phyloP scores from a whole-genome alignment of 2,113 vertebrate species.

The Corythornis madagascariensis region DNA sequence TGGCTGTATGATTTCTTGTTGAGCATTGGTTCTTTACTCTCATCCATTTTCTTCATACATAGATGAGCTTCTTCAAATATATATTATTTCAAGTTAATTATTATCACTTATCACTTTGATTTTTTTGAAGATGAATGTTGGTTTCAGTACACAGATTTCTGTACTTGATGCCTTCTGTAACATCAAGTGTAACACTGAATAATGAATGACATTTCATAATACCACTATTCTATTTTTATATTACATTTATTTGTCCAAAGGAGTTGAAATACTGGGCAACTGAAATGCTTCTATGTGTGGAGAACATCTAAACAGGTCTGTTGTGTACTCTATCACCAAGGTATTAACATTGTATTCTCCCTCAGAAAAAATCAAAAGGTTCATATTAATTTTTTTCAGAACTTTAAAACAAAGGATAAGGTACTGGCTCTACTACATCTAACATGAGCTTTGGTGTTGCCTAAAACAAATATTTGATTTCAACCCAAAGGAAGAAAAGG shows the following conservation, averaged over 20 bases:
- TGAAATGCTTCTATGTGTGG: constrained; percentile 7
- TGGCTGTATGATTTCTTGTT: not conserved
- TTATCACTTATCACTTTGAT: constrained; percentile 52
- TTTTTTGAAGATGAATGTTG: constrained; percentile 42
- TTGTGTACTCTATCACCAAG: not conserved
- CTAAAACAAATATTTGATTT: not conserved
- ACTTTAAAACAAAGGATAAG: not conserved
- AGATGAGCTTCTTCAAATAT: constrained; percentile 26
- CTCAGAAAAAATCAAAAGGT: not conserved
- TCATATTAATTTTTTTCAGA: not conserved
- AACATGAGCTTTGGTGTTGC: not conserved
- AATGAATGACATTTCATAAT: constrained; percentile 7
- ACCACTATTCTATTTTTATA: constrained; percentile 28
- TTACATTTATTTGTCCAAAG: not conserved
- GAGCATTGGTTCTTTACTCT: not conserved
- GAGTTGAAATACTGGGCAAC: constrained; percentile 37
- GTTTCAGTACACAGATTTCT: constrained; percentile 7
- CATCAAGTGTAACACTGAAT: not conserved
- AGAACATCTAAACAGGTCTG: constrained; percentile 33
- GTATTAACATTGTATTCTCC: constrained; percentile 15
- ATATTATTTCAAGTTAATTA: constrained; percentile 52
- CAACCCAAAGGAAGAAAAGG: not conserved
- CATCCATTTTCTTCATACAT: not conserved
- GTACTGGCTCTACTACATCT: not conserved
- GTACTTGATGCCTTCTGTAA: not conserved